Percentiles rank a stretch among this genome's conserved stretches.
Conservation (phyloP, 2,888 invertebrate genomes). For the Sphecodes monilicornis region DNA sequence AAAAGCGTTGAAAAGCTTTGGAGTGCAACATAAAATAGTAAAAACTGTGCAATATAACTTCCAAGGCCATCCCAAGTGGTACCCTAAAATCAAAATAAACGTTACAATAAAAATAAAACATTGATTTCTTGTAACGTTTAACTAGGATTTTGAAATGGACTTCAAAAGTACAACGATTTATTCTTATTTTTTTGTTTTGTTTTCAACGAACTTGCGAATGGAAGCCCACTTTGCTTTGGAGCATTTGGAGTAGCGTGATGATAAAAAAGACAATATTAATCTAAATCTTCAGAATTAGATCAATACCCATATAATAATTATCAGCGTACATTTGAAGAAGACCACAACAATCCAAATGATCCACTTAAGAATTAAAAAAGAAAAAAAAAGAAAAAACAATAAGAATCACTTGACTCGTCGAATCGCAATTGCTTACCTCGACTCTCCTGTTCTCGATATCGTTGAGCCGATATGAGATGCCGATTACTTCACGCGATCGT, state of each 20-base stretch:
- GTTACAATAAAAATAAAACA: not conserved
- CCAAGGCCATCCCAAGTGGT: not conserved
- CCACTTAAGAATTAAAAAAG: not conserved
- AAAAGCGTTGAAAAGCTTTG: not conserved
- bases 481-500: slow-evolving; percentile 30
- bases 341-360: not conserved
- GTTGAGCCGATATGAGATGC: not conserved
- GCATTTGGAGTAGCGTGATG: not conserved
- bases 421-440: slow-evolving; percentile 20
- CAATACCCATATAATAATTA: not conserved
- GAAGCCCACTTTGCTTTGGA: not conserved
- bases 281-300: not conserved
- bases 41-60: not conserved
- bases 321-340: not conserved
- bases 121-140: not conserved
- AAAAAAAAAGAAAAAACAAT: not conserved
- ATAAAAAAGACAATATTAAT: not conserved
- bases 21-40: not conserved
- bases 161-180: not conserved
- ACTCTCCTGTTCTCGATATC: not conserved
- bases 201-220: not conserved
- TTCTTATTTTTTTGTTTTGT: not conserved
- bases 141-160: not conserved
- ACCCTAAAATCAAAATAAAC: not conserved
- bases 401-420: not conserved